These are phyloP conservation scores for Myotis pilosus DNA, from an alignment of 2,797 vertebrate species.

Conservation along the genomic window DNA sequence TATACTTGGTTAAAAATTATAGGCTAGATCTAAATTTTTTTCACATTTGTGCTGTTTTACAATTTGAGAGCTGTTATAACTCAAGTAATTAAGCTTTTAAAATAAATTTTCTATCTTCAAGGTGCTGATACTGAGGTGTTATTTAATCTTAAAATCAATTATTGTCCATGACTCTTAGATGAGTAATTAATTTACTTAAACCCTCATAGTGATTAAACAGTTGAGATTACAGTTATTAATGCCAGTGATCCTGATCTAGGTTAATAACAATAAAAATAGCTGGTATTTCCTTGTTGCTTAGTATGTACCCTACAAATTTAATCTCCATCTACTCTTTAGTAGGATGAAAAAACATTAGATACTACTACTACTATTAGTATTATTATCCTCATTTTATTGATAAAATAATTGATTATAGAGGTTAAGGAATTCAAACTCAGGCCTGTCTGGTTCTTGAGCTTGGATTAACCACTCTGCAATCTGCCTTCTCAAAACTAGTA, in stretches of 20 bases:
- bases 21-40: not conserved
- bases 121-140: not conserved
- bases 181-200: not conserved
- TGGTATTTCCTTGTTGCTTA: not conserved
- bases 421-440: not conserved
- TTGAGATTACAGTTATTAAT: not conserved
- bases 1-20: constrained; percentile 13
- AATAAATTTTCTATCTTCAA: not conserved
- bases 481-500: not conserved
- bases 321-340: not conserved
- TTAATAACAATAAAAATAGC: not conserved
- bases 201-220: not conserved
- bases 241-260: not conserved
- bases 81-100: constrained; percentile 8
- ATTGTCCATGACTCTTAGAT: not conserved
- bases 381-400: not conserved
- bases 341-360: not conserved
- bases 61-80: not conserved
- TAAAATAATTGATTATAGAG: not conserved
- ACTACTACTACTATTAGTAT: not conserved
- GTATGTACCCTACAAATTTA: not conserved
- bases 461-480: not conserved
- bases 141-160: not conserved
- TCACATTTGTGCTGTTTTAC: not conserved
- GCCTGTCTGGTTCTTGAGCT: not conserved